Percentiles rank a stretch among this genome's conserved stretches.
These are phyloP conservation scores for Chaetorhynchus papuensis DNA, from an alignment of 2,113 vertebrate genomes.

Conservation along the genomic window DNA sequence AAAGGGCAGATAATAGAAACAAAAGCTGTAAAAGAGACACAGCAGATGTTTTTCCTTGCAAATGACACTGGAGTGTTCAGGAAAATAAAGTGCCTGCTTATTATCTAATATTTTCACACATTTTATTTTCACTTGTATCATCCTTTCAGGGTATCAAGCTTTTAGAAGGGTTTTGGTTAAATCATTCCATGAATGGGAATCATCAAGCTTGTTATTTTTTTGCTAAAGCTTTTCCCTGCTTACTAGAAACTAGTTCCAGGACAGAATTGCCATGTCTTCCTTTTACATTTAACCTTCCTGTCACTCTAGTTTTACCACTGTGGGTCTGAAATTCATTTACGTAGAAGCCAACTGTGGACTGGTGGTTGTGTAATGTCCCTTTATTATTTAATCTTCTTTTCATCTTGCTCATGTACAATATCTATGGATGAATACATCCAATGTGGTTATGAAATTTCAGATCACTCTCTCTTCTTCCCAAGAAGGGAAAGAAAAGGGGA, in stretches of 20 bases:
- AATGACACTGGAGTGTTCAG: not conserved
- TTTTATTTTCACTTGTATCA: not conserved
- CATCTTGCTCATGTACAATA: not conserved
- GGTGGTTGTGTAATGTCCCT: not conserved
- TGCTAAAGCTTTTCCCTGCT: not conserved
- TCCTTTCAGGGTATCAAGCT: not conserved
- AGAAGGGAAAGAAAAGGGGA: not conserved
- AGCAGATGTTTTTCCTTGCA: not conserved
- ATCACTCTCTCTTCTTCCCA: not conserved
- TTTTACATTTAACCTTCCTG: not conserved
- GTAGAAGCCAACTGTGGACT: not conserved
- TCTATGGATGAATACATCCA: not conserved
- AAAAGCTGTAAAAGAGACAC: not conserved
- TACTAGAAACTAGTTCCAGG: not conserved
- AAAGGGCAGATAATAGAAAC: not conserved
- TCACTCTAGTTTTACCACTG: not conserved
- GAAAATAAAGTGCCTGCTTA: not conserved
- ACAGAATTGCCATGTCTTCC: not conserved
- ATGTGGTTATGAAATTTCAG: not conserved
- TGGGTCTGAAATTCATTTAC: not conserved
- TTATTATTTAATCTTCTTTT: slow-evolving; percentile 27
- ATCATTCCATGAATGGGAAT: not conserved
- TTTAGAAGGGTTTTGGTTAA: not conserved
- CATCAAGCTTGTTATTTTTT: not conserved
- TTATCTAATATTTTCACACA: not conserved